phyloP scores from a whole-genome alignment of 2,888 invertebrate species.

The Conomelus anceps region DNA sequence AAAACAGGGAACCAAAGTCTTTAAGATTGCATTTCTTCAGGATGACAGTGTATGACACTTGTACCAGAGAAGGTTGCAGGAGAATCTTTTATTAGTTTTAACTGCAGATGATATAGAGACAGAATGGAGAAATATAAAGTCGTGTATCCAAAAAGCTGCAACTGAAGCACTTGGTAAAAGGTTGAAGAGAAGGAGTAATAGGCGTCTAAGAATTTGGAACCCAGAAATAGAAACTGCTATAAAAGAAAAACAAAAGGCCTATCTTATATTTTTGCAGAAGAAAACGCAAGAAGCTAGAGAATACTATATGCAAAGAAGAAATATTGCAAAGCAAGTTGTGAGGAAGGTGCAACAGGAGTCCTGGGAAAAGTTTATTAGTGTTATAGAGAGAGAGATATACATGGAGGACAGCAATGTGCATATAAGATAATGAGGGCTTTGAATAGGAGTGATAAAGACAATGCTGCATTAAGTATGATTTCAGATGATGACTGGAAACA shows the following conservation, averaged over 20 bases:
- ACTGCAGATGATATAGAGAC: neutral
- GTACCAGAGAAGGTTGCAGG: neutral
- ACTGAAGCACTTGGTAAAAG: too few species aligned
- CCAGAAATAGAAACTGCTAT: too few species aligned
- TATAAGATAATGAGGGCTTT: neutral
- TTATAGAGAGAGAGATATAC: neutral
- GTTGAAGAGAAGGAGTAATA: too few species aligned
- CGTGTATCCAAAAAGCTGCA: too few species aligned
- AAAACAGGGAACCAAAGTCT: neutral
- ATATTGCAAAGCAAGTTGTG: neutral
- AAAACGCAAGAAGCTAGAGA: neutral
- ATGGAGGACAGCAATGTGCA: too few species aligned
- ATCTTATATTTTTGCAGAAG: too few species aligned
- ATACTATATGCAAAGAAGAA: neutral
- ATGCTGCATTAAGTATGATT: too few species aligned
- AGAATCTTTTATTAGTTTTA: neutral
- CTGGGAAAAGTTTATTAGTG: neutral
- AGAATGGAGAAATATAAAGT: neutral
- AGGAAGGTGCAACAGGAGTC: neutral
- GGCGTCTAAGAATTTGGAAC: conserved; percentile 1
- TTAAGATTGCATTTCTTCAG: neutral
- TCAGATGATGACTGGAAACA: neutral
- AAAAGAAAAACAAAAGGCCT: too few species aligned
- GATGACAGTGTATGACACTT: neutral
- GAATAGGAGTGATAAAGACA: neutral